Evolutionary conservation across 2,888 invertebrate species (phyloP), one percentile per base, ranked within the genome.

Genomic region (Hypolimnas misippus): DNA sequence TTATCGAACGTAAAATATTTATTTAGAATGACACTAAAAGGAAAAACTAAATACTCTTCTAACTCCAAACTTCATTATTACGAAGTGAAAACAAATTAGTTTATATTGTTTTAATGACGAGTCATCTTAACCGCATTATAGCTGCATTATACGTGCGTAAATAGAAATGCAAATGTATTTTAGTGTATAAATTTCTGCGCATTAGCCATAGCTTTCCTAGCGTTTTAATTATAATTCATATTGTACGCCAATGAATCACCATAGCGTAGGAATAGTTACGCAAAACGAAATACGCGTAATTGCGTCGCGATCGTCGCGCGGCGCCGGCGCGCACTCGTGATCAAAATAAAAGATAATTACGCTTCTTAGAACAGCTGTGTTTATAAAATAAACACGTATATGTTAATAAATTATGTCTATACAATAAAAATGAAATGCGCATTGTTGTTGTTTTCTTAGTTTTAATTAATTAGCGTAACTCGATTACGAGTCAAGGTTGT

Each of bases 291-390:
- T 65, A 51, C 58, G 50, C 62, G 57, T 62, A 66, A 69, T 67
- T 66, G 68, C 72, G 71, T 66, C 68, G 68, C 62, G 59, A 59
- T 50, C 64, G 70, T 55, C 35, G 31, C 33, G 42, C 71, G 70
- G 68, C 70, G 72, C 70, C 72, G 70, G 74, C 75, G 73, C 70
- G 68, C 66, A 69, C 63, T 70, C 70, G 69, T 70, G 72, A 74
- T 76, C 70, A 62, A 77, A 76, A 77, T 77, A 76, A 73, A 77
- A 73, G 69, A 73, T 73, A 76, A 70, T 73, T 71, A 69, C 68
- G 73, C 71, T 86, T 86, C 86, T 73, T 63, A 79, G 87, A 86
- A 86, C 52, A 65, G 73, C 77, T 81, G 67, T 78, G 77, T 79
- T 77, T 77, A 74, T 74, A 74, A 70, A 73, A 75, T 73, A 70